Conservation (phyloP, 2,113 vertebrate genomes). For the Indicator maculatus region DNA sequence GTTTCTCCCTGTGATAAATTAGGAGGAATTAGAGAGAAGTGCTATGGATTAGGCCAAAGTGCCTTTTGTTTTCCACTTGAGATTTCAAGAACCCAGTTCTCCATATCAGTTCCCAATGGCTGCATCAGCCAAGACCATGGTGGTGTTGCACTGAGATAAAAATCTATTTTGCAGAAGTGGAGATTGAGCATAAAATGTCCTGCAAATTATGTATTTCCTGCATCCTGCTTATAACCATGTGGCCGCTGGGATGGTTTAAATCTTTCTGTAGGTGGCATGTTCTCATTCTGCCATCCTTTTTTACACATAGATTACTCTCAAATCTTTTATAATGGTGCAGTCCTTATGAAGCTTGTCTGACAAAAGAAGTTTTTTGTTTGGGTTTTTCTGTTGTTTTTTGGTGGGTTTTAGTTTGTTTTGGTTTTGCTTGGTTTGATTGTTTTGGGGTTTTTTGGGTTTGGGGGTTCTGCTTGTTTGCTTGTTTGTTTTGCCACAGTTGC, state of each 20-base stretch:
- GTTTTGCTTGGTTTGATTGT: not conserved
- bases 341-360: not conserved
- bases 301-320: not conserved
- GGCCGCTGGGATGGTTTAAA: not conserved
- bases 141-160: not conserved
- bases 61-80: not conserved
- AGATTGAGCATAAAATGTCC: not conserved
- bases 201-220: not conserved
- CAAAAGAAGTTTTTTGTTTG: not conserved
- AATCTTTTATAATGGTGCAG: not conserved
- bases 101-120: not conserved
- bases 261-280: not conserved
- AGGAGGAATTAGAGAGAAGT: not conserved
- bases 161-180: not conserved
- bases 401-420: no score
- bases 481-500: not conserved
- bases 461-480: no score
- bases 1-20: not conserved
- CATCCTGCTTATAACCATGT: not conserved
- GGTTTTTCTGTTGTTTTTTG: no score
- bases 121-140: not conserved
- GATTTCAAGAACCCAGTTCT: not conserved
- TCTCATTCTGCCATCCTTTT: not conserved
- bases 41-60: not conserved
- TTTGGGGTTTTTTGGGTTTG: no score